Evolutionary conservation across 2,113 vertebrate genomes (phyloP).

Genomic region (Eudyptes chrysolophus): DNA sequence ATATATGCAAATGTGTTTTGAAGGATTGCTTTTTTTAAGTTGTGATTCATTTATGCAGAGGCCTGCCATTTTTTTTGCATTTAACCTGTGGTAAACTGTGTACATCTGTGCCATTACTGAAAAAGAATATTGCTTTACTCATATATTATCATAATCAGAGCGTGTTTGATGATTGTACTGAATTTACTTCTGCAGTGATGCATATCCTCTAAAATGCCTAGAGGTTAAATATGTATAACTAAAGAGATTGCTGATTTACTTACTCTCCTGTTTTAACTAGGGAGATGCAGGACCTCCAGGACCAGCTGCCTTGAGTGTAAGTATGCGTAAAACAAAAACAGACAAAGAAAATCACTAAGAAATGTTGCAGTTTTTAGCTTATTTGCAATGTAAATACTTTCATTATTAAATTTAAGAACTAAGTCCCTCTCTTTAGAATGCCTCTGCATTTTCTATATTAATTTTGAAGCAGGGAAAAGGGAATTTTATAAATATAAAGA

Average conservation of each 20-base stretch:
- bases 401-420: not conserved
- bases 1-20: not conserved
- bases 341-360: not conserved
- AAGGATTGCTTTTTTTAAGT: not conserved
- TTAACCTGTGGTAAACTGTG: not conserved
- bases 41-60: not conserved
- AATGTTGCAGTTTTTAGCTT: not conserved
- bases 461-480: not conserved
- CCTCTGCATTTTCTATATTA: not conserved
- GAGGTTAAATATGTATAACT: not conserved
- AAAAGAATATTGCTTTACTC: not conserved
- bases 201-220: not conserved
- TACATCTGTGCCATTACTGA: not conserved
- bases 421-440: not conserved
- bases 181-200: not conserved
- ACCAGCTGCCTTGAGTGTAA: conserved; percentile 71
- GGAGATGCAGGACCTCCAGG: conserved; percentile 79
- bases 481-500: not conserved
- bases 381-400: not conserved
- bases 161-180: not conserved
- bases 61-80: not conserved
- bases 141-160: not conserved
- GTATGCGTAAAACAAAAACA: conserved; percentile 37
- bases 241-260: not conserved
- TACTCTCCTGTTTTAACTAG: conserved; percentile 58